These are phyloP conservation scores for Geopemphigus sp. DNA, from an alignment of 1,140 invertebrate genomes.

Conservation along the genomic window DNA sequence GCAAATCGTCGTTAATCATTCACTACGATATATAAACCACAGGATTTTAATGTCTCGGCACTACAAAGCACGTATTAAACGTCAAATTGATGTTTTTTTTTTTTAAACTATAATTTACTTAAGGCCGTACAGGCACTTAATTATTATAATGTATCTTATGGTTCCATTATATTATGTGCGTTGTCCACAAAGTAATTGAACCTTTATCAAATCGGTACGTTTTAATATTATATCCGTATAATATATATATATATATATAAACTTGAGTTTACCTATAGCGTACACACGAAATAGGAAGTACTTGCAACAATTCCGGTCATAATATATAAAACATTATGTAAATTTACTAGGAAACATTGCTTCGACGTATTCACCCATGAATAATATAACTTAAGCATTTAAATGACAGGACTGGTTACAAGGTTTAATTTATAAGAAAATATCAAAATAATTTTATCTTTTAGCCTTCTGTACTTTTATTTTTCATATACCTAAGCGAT, in stretches of 20 bases:
- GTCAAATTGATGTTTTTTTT: no score
- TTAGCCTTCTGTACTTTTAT: not conserved
- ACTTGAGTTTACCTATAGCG: no score
- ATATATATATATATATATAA: not conserved
- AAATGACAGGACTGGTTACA: constrained; percentile 43
- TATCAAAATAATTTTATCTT: not conserved
- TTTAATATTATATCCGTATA: not conserved
- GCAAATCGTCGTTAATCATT: constrained; percentile 17
- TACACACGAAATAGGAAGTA: constrained; percentile 40
- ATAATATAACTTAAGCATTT: constrained; percentile 9
- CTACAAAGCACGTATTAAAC: not conserved
- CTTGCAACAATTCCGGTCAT: constrained; percentile 12
- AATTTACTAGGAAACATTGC: constrained; percentile 39
- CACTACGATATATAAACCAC: not conserved
- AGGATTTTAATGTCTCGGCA: not conserved
- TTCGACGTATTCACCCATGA: not conserved
- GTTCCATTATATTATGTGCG: not conserved
- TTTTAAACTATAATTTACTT: not conserved
- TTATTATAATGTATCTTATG: not conserved
- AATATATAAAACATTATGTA: constrained; percentile 1
- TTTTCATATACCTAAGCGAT: no score
- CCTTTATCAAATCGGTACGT: not conserved
- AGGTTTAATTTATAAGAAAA: constrained; percentile 12
- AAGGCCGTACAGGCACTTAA: constrained; percentile 26
- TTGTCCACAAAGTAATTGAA: not conserved